These are phyloP conservation scores for Pseudomugil gertrudae DNA, from an alignment of 2,797 vertebrate genomes.

Conservation along the genomic window DNA sequence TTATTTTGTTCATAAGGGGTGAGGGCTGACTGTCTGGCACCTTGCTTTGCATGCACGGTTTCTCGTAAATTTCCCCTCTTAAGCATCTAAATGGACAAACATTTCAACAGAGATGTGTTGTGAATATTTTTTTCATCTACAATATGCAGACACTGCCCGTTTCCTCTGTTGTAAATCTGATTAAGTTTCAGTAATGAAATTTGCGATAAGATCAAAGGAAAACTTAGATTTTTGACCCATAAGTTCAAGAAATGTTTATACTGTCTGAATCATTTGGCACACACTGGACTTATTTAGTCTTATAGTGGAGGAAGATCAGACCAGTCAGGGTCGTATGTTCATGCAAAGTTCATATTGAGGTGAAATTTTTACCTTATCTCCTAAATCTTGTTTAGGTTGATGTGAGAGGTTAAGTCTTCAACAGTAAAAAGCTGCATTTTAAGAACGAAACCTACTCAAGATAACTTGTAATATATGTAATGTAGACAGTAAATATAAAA, in stretches of 20 bases:
- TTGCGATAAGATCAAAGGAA: constrained; percentile 80
- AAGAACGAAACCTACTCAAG: constrained; percentile 30
- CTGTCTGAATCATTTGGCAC: constrained; percentile 67
- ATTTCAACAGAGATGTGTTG: constrained; percentile 15
- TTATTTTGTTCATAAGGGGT: constrained; percentile 59
- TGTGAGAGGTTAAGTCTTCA: constrained; percentile 68
- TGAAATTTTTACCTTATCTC: constrained; percentile 82
- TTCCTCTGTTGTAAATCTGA: constrained; percentile 61
- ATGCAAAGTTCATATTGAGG: constrained; percentile 78
- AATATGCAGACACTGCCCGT: constrained; percentile 21
- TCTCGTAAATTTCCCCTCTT: constrained; percentile 35
- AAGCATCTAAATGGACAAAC: neutral
- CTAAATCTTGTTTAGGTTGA: constrained; percentile 76
- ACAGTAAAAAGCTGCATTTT: constrained; percentile 65
- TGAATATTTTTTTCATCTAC: constrained; percentile 15
- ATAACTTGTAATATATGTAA: constrained; percentile 54
- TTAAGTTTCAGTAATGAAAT: constrained; percentile 77
- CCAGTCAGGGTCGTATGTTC: constrained; percentile 70
- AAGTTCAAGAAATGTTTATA: constrained; percentile 77
- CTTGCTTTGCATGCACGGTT: constrained; percentile 17
- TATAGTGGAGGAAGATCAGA: constrained; percentile 64
- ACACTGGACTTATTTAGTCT: constrained; percentile 79
- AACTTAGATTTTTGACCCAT: constrained; percentile 72
- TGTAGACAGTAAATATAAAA: constrained; percentile 58
- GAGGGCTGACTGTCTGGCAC: constrained; percentile 58